A percentile compares a stretch with the other conserved stretches of the same genome.
phyloP scores from a whole-genome alignment of 2,888 invertebrate genomes.

The Amblyjoppa fuscipennis region DNA sequence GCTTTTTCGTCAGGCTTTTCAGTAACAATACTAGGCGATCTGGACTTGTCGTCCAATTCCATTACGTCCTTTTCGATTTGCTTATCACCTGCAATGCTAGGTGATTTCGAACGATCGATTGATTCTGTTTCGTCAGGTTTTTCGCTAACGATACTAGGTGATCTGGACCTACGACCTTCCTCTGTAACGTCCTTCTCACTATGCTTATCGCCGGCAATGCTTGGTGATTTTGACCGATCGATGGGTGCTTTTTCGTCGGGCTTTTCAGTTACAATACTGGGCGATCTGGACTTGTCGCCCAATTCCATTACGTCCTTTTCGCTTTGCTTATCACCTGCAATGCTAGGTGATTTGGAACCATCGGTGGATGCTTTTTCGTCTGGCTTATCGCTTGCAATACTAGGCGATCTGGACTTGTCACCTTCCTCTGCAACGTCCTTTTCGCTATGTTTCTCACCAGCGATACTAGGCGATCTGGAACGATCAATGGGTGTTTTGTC shows the following conservation, averaged over 20 bases:
- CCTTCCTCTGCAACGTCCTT: slow-evolving; percentile 1
- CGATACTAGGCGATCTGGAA: slow-evolving; percentile 64
- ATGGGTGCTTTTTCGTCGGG: neutral
- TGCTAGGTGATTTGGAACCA: too few relatives aligned
- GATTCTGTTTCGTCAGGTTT: too few relatives aligned
- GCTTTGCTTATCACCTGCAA: neutral
- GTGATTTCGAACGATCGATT: too few relatives aligned
- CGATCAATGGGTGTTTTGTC: slow-evolving; percentile 29
- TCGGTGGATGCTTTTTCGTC: too few relatives aligned
- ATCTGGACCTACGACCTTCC: too few relatives aligned
- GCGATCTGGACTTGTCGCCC: slow-evolving; percentile 30
- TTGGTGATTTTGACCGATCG: slow-evolving; percentile 25
- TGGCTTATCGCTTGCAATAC: neutral
- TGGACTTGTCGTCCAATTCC: too few relatives aligned
- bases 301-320: slow-evolving; percentile 9
- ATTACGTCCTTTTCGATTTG: too few relatives aligned
- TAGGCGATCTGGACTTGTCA: too few relatives aligned
- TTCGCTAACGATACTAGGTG: too few relatives aligned
- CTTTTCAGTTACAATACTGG: slow-evolving; percentile 47
- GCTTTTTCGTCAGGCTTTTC: slow-evolving; percentile 45
- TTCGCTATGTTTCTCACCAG: slow-evolving; percentile 24
- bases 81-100: too few relatives aligned
- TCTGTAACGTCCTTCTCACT: neutral
- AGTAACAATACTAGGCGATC: slow-evolving; percentile 2
- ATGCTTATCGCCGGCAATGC: too few relatives aligned